A percentile compares a stretch with the other conserved stretches of the same genome.
These are phyloP conservation scores for Zaprionus bogoriensis DNA, from an alignment of 2,888 invertebrate genomes.

Conservation along the genomic window DNA sequence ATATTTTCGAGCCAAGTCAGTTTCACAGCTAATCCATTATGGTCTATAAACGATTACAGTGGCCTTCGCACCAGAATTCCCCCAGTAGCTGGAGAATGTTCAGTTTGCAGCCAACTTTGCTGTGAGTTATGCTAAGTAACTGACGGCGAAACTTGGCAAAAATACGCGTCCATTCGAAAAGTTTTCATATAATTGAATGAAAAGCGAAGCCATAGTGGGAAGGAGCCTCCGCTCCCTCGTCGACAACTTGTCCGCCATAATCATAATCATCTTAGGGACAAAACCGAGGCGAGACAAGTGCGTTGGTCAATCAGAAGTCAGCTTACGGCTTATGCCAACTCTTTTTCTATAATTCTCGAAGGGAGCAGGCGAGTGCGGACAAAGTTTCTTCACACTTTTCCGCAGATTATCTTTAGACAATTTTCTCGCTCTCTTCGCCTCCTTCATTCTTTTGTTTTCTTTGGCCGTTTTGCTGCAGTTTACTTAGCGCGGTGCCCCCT, in stretches of 20 bases:
- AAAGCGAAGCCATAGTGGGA: not conserved
- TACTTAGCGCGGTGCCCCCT: not conserved
- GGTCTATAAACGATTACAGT: too few relatives aligned
- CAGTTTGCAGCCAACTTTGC: not conserved
- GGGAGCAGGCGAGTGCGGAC: not conserved
- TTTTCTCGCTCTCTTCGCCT: not conserved
- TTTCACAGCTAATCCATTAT: too few relatives aligned
- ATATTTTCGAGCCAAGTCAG: too few relatives aligned
- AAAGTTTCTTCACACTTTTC: conserved; percentile 43
- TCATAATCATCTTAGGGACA: conserved; percentile 16
- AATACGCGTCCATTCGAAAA: conserved; percentile 7
- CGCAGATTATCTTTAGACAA: conserved; percentile 45
- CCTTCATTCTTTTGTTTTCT: not conserved
- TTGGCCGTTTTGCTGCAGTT: conserved; percentile 6
- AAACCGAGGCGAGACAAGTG: conserved; percentile 13
- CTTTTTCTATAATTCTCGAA: conserved; percentile 1
- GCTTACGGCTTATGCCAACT: conserved; percentile 35
- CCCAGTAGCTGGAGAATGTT: not conserved
- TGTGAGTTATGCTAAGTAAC: conserved; percentile 1
- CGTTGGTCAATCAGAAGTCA: conserved; percentile 51
- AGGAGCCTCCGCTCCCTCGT: conserved; percentile 1
- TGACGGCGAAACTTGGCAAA: not conserved
- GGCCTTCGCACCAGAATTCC: too few relatives aligned
- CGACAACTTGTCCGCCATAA: conserved; percentile 5
- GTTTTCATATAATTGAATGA: conserved; percentile 28